A percentile compares a stretch with the other conserved stretches of the same genome.
Evolutionary conservation across 2,113 vertebrate species (phyloP).

Genomic region (Cyprinodon variegatus): DNA sequence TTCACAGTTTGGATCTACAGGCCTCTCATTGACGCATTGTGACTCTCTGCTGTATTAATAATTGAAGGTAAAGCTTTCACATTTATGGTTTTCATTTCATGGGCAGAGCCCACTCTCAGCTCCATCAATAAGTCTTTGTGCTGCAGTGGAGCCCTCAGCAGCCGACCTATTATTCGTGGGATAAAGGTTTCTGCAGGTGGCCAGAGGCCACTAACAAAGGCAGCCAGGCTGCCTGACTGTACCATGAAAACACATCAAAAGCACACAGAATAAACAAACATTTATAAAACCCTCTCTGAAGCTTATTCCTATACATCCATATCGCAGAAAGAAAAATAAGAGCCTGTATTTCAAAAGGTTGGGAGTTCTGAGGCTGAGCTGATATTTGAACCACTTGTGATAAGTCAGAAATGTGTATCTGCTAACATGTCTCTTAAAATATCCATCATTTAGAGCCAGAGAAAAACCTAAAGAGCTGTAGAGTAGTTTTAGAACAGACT

Average conservation of each 20-base stretch:
- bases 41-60: constrained; percentile 35
- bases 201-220: constrained; percentile 17
- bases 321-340: background rate
- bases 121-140: constrained; percentile 48
- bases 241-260: constrained; percentile 2
- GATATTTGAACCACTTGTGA: background rate
- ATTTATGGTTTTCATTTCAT: constrained; percentile 43
- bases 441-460: background rate
- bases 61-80: constrained; percentile 40
- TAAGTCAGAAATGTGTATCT: background rate
- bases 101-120: constrained; percentile 19
- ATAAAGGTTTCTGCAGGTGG: constrained; percentile 42
- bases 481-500: background rate
- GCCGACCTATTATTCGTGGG: constrained; percentile 45
- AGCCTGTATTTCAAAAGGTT: background rate
- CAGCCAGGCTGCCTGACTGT: constrained; percentile 11
- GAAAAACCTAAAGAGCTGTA: background rate
- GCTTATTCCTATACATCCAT: background rate
- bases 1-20: constrained; percentile 1
- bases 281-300: background rate
- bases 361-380: background rate
- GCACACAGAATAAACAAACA: constrained; percentile 1
- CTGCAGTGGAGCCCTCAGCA: constrained; percentile 40
- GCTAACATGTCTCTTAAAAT: background rate
- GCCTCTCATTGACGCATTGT: background rate